Conservation (phyloP, 2,888 invertebrate genomes). For the Dolichomitus sp. region DNA sequence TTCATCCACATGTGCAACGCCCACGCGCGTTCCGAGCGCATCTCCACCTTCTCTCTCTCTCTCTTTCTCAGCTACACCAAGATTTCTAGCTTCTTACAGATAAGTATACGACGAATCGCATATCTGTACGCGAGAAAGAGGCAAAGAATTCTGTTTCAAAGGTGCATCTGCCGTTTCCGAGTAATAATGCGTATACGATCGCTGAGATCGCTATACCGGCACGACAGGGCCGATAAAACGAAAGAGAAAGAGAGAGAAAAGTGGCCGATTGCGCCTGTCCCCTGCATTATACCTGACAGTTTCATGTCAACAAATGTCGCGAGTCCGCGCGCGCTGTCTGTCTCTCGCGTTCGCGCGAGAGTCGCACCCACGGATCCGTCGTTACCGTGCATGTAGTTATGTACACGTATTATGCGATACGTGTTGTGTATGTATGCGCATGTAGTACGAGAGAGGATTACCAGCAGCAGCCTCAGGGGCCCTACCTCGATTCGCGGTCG, state of each 20-base stretch:
- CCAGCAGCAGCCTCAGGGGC: slow-evolving; percentile 69
- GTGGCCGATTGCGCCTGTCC: slow-evolving; percentile 1
- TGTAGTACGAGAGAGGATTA: slow-evolving; percentile 58
- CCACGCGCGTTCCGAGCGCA: slow-evolving; percentile 53
- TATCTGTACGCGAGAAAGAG: neutral
- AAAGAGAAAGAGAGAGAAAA: neutral
- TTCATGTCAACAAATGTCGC: slow-evolving; percentile 84
- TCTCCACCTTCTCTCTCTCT: slow-evolving; percentile 20
- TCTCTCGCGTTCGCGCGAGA: slow-evolving; percentile 46
- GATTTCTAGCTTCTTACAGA: slow-evolving; percentile 17
- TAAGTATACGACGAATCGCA: neutral
- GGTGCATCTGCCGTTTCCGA: slow-evolving; percentile 4
- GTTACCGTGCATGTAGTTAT: slow-evolving; percentile 20
- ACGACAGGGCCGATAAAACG: neutral
- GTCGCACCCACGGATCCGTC: slow-evolving; percentile 68
- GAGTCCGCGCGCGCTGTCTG: slow-evolving; percentile 22
- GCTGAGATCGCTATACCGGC: neutral
- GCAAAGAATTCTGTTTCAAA: slow-evolving; percentile 3
- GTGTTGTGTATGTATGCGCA: slow-evolving; percentile 15
- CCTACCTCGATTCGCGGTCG: slow-evolving; percentile 73
- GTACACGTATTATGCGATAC: slow-evolving; percentile 56
- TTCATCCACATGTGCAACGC: slow-evolving; percentile 54
- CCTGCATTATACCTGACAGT: slow-evolving; percentile 77
- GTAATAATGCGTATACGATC: neutral
- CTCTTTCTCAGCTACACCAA: slow-evolving; percentile 6